Evolutionary conservation across 1,140 invertebrate species (phyloP).

Genomic region (Drosophila arizonae): DNA sequence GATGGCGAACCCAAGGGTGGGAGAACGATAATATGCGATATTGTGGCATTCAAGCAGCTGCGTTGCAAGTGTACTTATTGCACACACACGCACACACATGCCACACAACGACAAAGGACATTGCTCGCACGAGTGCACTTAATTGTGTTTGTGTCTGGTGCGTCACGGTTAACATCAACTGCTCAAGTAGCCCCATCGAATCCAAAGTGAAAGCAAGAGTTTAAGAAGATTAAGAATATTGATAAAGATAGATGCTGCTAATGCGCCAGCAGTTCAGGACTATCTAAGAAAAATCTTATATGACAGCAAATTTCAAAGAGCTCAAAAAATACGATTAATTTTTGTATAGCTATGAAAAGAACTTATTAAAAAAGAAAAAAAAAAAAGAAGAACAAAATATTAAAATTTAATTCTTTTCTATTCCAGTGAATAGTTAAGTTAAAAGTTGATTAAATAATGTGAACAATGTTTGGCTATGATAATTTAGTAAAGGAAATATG

Average conservation of each 20-base stretch:
- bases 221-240: conserved; percentile 19
- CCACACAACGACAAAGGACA: conserved; percentile 27
- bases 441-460: too few species aligned
- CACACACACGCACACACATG: conserved; percentile 5
- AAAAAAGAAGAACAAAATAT: too few species aligned
- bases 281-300: not conserved
- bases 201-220: conserved; percentile 31
- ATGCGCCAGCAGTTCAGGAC: not conserved
- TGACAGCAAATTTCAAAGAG: too few species aligned
- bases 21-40: conserved; percentile 36
- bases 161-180: conserved; percentile 33
- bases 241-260: conserved; percentile 9
- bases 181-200: conserved; percentile 12
- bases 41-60: conserved; percentile 49
- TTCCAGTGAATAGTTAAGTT: too few species aligned
- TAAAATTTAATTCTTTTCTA: too few species aligned
- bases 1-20: not conserved
- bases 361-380: too few species aligned
- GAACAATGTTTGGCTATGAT: too few species aligned
- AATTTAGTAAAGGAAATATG: too few species aligned
- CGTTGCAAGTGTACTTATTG: conserved; percentile 30
- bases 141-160: conserved; percentile 62
- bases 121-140: conserved; percentile 52
- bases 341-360: too few species aligned
- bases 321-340: too few species aligned